These are phyloP conservation scores for Cheilosia variabilis DNA, from an alignment of 2,888 invertebrate genomes.

Conservation along the genomic window DNA sequence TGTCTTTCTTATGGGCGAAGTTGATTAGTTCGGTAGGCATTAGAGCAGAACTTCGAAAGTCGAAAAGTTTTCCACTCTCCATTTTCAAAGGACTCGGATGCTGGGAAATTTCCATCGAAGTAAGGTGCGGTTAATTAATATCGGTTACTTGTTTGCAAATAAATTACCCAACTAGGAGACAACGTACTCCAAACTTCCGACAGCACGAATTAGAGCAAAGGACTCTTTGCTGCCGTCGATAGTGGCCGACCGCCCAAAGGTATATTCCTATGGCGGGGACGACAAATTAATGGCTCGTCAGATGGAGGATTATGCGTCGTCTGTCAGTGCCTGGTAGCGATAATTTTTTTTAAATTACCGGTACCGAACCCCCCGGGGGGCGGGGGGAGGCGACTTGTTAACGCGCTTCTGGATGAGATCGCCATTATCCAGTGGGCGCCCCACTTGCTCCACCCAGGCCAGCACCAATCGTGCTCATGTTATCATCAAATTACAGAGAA, in stretches of 20 bases:
- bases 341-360: slow-evolving; percentile 45
- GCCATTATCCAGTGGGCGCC: slow-evolving; percentile 49
- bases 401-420: slow-evolving; percentile 47
- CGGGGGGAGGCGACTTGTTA: slow-evolving; percentile 34
- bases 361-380: neutral
- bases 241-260: slow-evolving; percentile 16
- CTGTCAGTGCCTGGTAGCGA: slow-evolving; percentile 45
- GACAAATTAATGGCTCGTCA: slow-evolving; percentile 56
- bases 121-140: slow-evolving; percentile 74
- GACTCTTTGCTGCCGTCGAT: slow-evolving; percentile 14
- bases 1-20: slow-evolving; percentile 42
- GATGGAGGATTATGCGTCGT: slow-evolving; percentile 33
- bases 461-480: slow-evolving; percentile 45
- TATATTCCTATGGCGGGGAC: neutral
- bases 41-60: slow-evolving; percentile 74
- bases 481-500: slow-evolving; percentile 62
- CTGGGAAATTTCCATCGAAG: slow-evolving; percentile 44
- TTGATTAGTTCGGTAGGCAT: slow-evolving; percentile 75
- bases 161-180: slow-evolving; percentile 61
- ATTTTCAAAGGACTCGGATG: slow-evolving; percentile 23
- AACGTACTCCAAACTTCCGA: slow-evolving; percentile 34
- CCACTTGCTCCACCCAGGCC: neutral
- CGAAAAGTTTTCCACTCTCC: slow-evolving; percentile 72
- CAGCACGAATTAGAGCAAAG: slow-evolving; percentile 5
- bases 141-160: slow-evolving; percentile 73